phyloP scores from a whole-genome alignment of 53 echinoderm and acorn worm genomes.

The Crossaster papposus region DNA sequence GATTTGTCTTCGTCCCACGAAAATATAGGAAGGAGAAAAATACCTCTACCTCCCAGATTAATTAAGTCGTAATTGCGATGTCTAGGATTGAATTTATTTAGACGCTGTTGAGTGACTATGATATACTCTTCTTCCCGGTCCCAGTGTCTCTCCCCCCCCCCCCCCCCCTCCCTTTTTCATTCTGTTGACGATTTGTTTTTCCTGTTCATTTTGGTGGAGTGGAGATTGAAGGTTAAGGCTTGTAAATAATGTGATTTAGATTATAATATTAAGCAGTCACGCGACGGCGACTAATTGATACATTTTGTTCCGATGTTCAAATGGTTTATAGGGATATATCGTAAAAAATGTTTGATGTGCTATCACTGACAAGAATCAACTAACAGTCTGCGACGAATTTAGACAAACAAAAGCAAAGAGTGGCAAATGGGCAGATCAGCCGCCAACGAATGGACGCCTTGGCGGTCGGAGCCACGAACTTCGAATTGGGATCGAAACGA shows the following conservation, averaged over 20 bases:
- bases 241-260: neutral
- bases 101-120: conserved; percentile 32
- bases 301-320: no score
- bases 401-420: neutral
- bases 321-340: no score
- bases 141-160: no score
- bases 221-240: neutral
- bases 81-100: neutral
- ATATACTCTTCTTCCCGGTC: neutral
- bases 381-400: neutral
- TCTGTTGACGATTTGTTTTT: neutral
- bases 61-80: conserved; percentile 33
- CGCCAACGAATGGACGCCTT: neutral
- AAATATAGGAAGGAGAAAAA: neutral
- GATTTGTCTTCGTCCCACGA: conserved; percentile 11
- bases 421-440: neutral
- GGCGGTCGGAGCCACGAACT: neutral
- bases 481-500: neutral
- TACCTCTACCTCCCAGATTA: neutral
- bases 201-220: neutral
- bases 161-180: neutral
- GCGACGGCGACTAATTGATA: no score
- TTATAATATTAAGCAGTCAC: neutral
- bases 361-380: neutral
- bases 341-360: no score